Evolutionary conservation across 2,113 vertebrate genomes (phyloP), one percentile per base, ranked within the genome.

Genomic region (Rhombomys opimus): DNA sequence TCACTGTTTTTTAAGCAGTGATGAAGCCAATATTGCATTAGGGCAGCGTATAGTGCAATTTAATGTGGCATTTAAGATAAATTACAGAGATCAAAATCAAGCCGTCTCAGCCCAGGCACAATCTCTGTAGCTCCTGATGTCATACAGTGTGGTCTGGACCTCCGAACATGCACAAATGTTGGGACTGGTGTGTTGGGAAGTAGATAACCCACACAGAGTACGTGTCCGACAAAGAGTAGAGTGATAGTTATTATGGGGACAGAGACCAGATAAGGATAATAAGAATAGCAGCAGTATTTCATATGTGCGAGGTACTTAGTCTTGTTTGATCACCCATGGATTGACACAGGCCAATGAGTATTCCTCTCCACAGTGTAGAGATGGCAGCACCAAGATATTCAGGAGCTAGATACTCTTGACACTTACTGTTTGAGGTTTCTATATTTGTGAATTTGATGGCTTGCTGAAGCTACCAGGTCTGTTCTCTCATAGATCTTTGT

Each of bases 241-340:
- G 27, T 57, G 4, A 22, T 9, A 3, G 52, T 38, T 77, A 59
- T 46, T 61, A 5, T 59, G 68, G 63, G 38, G 52, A 12, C 84
- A 85, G 30, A 80, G 46, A 14, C 14, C 57, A 80, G 73, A 61
- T 52, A 41, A 38, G 9, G 0, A 11, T 12, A 32, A 59, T 35
- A 32, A 7, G 3, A 0, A 3, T 18, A 38, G 35, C 59, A 17
- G 7, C 22, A n/a, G 15, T 52, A 10, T 61, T 73, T 38, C 0
- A 0, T 20, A 7, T 35, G 23, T 72, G 10, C 61, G 11, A n/a
- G 30, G 63, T n/a, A 23, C 32, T 11, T 46, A 3, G 77, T 23
- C 52, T 25, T 46, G n/a, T 27, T 57, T 41, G n/a, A 18, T 17
- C 27, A 68, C 32, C 8, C 22, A 23, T 32, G 27, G 23, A 50